Conservation (phyloP, 1,140 invertebrate species). For the Drosophila ananassae region DNA sequence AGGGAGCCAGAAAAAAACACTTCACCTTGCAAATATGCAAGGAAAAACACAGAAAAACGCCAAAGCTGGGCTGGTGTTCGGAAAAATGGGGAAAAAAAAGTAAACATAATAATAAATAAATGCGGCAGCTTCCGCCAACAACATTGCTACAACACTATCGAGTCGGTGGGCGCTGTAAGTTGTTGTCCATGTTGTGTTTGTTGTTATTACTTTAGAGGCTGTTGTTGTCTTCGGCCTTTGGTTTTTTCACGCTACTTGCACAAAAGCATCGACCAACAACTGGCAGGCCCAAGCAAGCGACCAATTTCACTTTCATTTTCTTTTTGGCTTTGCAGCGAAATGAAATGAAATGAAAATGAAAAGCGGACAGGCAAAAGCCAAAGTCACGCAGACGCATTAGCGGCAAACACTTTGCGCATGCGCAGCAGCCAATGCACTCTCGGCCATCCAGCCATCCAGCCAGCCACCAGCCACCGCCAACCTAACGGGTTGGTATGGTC, state of each 20-base stretch:
- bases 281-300: conserved; percentile 32
- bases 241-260: conserved; percentile 73
- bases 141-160: conserved; percentile 28
- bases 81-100: conserved; percentile 38
- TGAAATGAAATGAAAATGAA: conserved; percentile 31
- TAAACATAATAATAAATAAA: conserved; percentile 64
- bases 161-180: conserved; percentile 42
- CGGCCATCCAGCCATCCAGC: conserved; percentile 33
- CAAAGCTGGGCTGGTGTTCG: conserved; percentile 16
- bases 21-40: conserved; percentile 67
- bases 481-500: conserved; percentile 27
- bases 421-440: conserved; percentile 71
- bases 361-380: conserved; percentile 63
- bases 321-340: conserved; percentile 57
- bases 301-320: conserved; percentile 81
- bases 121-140: conserved; percentile 71
- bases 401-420: conserved; percentile 59
- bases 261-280: conserved; percentile 64
- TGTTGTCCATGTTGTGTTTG: conserved; percentile 23
- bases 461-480: conserved; percentile 1
- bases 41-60: conserved; percentile 34
- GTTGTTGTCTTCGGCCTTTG: conserved; percentile 39
- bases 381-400: conserved; percentile 76
- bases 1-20: conserved; percentile 50
- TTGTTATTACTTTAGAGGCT: background rate